phyloP scores from a whole-genome alignment of 2,113 vertebrate genomes.

The Columba livia region DNA sequence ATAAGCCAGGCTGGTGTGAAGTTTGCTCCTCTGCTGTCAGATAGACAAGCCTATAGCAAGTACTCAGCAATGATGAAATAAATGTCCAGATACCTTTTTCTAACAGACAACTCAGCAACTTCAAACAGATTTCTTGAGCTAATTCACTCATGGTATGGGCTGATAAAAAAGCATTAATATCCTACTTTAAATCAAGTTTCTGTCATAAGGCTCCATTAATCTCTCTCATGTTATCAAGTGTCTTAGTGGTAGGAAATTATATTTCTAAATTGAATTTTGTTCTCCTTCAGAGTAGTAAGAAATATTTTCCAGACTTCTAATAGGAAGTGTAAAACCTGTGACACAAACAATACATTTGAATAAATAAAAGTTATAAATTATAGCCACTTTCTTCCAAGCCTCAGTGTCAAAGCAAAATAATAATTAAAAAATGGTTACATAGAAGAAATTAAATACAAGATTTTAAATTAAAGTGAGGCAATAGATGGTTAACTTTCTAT shows the following conservation, averaged over 20 bases:
- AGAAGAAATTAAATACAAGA: constrained; percentile 60
- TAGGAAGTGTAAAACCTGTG: constrained; percentile 64
- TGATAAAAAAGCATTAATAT: constrained; percentile 73
- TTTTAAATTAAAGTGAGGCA: constrained; percentile 58
- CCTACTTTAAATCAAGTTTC: constrained; percentile 75
- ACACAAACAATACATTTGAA: constrained; percentile 51
- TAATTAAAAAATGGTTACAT: constrained; percentile 40
- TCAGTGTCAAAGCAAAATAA: constrained; percentile 32
- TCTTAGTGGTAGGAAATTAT: constrained; percentile 73
- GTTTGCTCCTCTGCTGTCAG: constrained; percentile 46
- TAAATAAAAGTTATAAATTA: constrained; percentile 72
- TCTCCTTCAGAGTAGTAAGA: constrained; percentile 69
- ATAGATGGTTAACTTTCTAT: constrained; percentile 62
- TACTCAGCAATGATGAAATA: constrained; percentile 68
- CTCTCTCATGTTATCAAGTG: constrained; percentile 68
- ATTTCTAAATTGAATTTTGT: constrained; percentile 77
- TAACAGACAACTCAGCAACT: constrained; percentile 72
- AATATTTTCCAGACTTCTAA: constrained; percentile 74
- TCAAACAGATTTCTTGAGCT: constrained; percentile 68
- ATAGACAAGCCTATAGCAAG: constrained; percentile 39
- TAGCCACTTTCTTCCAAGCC: constrained; percentile 46
- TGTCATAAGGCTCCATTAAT: constrained; percentile 73
- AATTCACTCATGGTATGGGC: constrained; percentile 59
- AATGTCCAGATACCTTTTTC: constrained; percentile 65
- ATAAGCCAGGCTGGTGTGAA: constrained; percentile 30